Base-by-base conservation (phyloP, 1,140 invertebrate species). In the Drosophila mayri region DNA sequence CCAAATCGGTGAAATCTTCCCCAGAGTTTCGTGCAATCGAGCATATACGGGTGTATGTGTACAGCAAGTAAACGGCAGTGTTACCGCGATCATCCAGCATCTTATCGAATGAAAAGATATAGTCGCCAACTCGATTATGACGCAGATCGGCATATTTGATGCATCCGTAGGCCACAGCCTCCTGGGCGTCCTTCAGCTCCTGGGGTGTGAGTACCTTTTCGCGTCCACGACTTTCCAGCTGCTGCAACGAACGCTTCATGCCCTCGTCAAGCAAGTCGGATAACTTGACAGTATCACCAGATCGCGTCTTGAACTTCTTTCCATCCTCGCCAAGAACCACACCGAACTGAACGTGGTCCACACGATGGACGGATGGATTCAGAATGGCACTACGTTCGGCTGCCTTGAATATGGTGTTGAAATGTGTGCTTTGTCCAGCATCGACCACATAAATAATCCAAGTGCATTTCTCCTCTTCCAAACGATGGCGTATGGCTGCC, bases 1-100 rank as follows among this genome's bases (percentile, higher is more conserved):
- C 83, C 28, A 97, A 81, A 55, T 93, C 81, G 25, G 94, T 83
- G 14, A 95, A 94, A 54, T 95, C 92, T 76, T 95, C 94, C 49
- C 96, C 96, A 35, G 96, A 96, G 62, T 95, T 97, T 63, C 98
- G 94, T 3, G 97, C 96, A 80, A 99, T 99, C 0, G 97, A 98
- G 71, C 96, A 94, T 77, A 99, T 99, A 57, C 99, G 95, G 5
- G 98, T 99, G 61, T 98, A 96, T 14, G 98, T 98, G 93, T 99
- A 99, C 6, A 99, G 93, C 4, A 99, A 93, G 93, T 99, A 99
- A 1, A 99, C 98, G 2, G 99, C 99, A 7, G 99, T 99, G 90
- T 99, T 99, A 3, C 99, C 99, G 93, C 97, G 97, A 92, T 99
- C 99, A 86, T 99, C 98, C 37, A 99, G 94, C 99, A 99, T 99